Base-by-base conservation (phyloP, 1,140 invertebrate species). In the Lasaia peninsularis region DNA sequence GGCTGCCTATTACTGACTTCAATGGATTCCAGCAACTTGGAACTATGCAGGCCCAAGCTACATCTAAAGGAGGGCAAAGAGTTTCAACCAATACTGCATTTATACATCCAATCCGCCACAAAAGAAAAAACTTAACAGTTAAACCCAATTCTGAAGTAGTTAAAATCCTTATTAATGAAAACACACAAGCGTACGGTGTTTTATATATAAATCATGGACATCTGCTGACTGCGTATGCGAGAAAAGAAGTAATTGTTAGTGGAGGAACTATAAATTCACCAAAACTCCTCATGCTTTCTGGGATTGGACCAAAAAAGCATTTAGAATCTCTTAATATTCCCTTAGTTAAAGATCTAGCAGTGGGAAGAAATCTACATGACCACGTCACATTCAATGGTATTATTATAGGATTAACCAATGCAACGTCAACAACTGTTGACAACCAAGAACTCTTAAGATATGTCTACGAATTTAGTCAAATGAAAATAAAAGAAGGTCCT, bases 311-410 rank as follows among this genome's bases (percentile, higher is more conserved):
- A 28, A 89, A 79, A 53, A 79, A 92, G 35, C 91, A 94, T 59
- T 69, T 92, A 14, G 58, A 78, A 88, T 90, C 84, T 80, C 90
- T 89, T 67, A 69, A 76, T 16, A 93, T 93, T 34, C 78, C 90
- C 28, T 89, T 93, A 0, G 80, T 94, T 12, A 79, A 92, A 66
- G 90, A 94, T 75, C 77, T 93, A 10, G 90, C 83, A 33, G 94
- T 92, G 33, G 96, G 96, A 0, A 84, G 94, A 32, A 97, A 97
- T 81, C 84, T 97, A 0, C 94, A 96, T 69, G 95, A 96, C 78
- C 96, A 97, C 70, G 81, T 85, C 0, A 92, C 92, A 0, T 91
- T 90, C 11, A 89, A 90, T 57, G 91, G 91, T 2, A 55, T 92
- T 0, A 65, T 92, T 0, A 86, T 91, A 52, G 74, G 73, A 21